These are phyloP conservation scores for Psephotus haematonotus DNA, from an alignment of 2,113 vertebrate species.

Conservation along the genomic window DNA sequence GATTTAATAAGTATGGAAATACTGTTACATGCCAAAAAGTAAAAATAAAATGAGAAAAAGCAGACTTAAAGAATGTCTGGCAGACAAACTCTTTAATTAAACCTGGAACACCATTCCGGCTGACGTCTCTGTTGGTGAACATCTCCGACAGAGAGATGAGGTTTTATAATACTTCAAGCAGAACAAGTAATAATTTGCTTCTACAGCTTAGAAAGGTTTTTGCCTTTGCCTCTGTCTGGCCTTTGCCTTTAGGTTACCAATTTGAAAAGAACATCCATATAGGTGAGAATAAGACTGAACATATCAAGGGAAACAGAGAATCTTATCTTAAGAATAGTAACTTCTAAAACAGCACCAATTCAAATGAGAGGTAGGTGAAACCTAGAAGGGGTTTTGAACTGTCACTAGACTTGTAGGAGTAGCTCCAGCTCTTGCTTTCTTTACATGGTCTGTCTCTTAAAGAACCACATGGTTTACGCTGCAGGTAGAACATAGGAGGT, in stretches of 20 bases:
- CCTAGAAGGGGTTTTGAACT: background rate
- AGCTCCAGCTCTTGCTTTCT: background rate
- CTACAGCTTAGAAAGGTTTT: background rate
- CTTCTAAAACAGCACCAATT: background rate
- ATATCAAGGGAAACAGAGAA: background rate
- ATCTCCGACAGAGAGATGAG: background rate
- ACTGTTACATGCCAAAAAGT: constrained; percentile 48
- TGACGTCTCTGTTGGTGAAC: background rate
- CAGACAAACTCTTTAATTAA: constrained; percentile 61
- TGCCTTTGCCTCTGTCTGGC: too few species aligned
- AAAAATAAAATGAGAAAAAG: constrained; percentile 59
- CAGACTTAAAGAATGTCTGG: constrained; percentile 59
- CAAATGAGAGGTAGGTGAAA: background rate
- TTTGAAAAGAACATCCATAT: background rate
- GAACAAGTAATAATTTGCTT: background rate
- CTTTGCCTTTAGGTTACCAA: background rate
- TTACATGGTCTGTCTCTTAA: background rate
- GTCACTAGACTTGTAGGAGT: background rate
- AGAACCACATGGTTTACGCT: background rate
- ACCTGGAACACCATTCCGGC: constrained; percentile 29
- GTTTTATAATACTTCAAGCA: background rate
- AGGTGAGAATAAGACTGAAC: background rate
- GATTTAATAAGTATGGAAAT: constrained; percentile 68
- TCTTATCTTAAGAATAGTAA: background rate
- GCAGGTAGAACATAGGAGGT: background rate